Base-by-base conservation (phyloP, 2,888 invertebrate species). In the Sisyra terminalis region DNA sequence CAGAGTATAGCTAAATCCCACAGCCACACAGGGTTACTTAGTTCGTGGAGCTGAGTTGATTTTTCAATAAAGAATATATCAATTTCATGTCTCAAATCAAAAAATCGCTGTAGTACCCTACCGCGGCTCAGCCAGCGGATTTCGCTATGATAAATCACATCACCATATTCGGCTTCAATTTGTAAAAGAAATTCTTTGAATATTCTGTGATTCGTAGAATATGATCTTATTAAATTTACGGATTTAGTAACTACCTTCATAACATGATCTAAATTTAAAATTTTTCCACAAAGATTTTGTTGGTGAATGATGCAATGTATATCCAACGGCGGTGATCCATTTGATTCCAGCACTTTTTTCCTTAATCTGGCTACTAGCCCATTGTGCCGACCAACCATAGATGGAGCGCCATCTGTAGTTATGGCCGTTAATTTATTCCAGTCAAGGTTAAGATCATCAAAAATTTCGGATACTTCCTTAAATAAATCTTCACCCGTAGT, bases 171-270 rank as follows among this genome's bases (percentile, higher is more conserved):
- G 11, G 30, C 11, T n/a, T 29, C 30, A n/a, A 40, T 29, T 40
- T 40, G 11, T 40, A 11, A n/a, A 9, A 40, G 30, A 40, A 30
- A 29, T 13, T 29, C 30, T 30, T 40, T 40, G 14, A 40, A 40
- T 40, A 11, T 29, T 40, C 40, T 29, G 30, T 40, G 40, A 29
- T 29, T 29, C 29, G 24, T 16, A 18, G 42, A 13, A 42, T 42
- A 17, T 37, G 42, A 42, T 42, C 36, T 35, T 37, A 42, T 42
- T 13, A 37, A 42, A 42, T 36, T 42, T 37, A 42, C 42, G 35
- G 42, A 37, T 42, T 42, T 42, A 37, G 36, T 42, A 42, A 42
- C 42, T 42, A 42, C 42, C 42, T 42, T 35, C 42, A 42, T 42
- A 37, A 42, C 42, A 42, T 42, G 42, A 42, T 42, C 42, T 37